phyloP scores from a whole-genome alignment of 2,888 invertebrate species.

The Argyresthia goedartella region DNA sequence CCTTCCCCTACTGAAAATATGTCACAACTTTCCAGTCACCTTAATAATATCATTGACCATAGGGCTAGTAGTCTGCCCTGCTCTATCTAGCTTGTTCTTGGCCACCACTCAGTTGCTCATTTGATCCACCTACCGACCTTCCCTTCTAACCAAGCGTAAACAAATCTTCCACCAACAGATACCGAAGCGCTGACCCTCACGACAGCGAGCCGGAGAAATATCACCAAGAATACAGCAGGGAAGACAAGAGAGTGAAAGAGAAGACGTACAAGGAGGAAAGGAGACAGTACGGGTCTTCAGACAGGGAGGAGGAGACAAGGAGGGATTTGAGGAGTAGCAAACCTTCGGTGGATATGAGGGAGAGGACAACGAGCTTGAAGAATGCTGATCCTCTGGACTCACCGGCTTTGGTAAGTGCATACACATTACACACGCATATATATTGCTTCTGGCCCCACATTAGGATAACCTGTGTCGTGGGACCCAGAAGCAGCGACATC shows the following conservation, averaged over 20 bases:
- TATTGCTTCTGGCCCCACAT: too few relatives aligned
- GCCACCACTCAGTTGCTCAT: too few relatives aligned
- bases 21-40: too few relatives aligned
- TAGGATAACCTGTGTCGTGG: too few relatives aligned
- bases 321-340: conserved; percentile 31
- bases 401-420: conserved; percentile 50
- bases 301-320: conserved; percentile 56
- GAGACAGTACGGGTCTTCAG: conserved; percentile 72
- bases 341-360: conserved; percentile 47
- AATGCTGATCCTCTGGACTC: conserved; percentile 50
- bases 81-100: too few relatives aligned
- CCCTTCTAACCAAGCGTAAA: too few relatives aligned
- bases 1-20: too few relatives aligned
- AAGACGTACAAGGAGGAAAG: conserved; percentile 43
- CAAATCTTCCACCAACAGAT: too few relatives aligned
- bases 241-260: conserved; percentile 6
- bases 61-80: too few relatives aligned
- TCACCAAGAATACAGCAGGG: conserved; percentile 30
- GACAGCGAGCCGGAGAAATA: conserved; percentile 34
- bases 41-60: too few relatives aligned
- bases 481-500: too few relatives aligned
- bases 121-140: too few relatives aligned
- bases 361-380: conserved; percentile 39
- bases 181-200: conserved; percentile 27
- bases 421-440: background rate